Conservation (phyloP, 2,888 invertebrate genomes). For the Stramonita haemastoma region DNA sequence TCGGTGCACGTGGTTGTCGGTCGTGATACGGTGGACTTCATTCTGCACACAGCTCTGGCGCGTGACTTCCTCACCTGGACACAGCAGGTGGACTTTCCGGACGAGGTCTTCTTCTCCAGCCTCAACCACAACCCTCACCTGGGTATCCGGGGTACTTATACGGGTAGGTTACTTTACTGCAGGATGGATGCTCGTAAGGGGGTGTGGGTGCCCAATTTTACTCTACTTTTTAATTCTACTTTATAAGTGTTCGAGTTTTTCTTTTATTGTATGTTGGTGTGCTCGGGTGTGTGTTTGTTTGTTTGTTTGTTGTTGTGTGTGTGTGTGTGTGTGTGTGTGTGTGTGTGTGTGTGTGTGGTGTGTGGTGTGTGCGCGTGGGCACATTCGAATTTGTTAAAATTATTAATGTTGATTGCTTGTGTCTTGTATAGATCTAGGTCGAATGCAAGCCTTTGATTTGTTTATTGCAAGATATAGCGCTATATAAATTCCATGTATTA, state of each 20-base stretch:
- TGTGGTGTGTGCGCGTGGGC: too few species aligned
- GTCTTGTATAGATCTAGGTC: too few species aligned
- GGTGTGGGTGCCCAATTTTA: not conserved
- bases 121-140: slow-evolving; percentile 65
- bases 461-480: too few species aligned
- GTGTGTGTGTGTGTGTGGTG: not conserved
- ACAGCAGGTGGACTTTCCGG: slow-evolving; percentile 51
- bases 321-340: too few species aligned
- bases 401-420: too few species aligned
- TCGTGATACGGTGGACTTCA: slow-evolving; percentile 61
- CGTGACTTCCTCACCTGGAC: slow-evolving; percentile 58
- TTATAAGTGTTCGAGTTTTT: too few species aligned
- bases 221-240: too few species aligned
- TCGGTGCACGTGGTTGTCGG: slow-evolving; percentile 60
- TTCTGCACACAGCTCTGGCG: slow-evolving; percentile 50
- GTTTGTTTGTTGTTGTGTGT: not conserved
- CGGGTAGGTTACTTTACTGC: slow-evolving; percentile 50
- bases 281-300: too few species aligned
- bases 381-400: too few species aligned
- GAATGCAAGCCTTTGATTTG: too few species aligned
- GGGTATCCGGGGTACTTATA: slow-evolving; percentile 63
- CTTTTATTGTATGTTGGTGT: too few species aligned
- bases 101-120: slow-evolving; percentile 66
- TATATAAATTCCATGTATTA: too few species aligned
- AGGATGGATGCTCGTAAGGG: not conserved